Percentiles rank a stretch among this genome's conserved stretches.
Conservation (phyloP, 2,888 invertebrate genomes). For the Cancer borealis region DNA sequence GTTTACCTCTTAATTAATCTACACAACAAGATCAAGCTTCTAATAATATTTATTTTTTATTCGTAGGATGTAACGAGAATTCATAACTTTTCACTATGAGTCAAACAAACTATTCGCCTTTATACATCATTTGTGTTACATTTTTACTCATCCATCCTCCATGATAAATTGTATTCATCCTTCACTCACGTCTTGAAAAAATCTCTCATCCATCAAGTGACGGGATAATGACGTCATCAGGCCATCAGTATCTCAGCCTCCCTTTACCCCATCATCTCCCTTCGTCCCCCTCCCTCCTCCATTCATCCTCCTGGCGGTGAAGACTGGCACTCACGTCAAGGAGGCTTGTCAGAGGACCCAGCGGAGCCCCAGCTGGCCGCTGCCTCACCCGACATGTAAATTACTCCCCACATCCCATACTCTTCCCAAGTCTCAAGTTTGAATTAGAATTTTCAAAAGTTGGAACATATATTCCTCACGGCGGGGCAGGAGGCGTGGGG, state of each 20-base stretch:
- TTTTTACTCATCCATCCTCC: neutral
- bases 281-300: neutral
- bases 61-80: neutral
- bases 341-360: neutral
- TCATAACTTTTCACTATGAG: neutral
- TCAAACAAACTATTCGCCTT: constrained; percentile 10
- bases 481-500: neutral
- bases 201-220: constrained; percentile 17
- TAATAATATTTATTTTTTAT: neutral
- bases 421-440: constrained; percentile 22
- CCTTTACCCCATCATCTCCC: neutral
- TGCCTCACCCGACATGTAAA: constrained; percentile 29
- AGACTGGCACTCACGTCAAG: neutral
- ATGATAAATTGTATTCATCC: neutral
- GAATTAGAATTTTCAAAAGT: constrained; percentile 37
- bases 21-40: neutral
- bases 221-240: constrained; percentile 34
- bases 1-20: too few relatives aligned
- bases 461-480: constrained; percentile 24
- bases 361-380: constrained; percentile 4
- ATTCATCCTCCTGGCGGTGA: neutral
- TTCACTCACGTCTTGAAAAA: constrained; percentile 17
- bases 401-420: neutral
- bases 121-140: neutral
- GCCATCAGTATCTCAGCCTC: neutral